phyloP scores from a whole-genome alignment of 2,797 vertebrate species.

The Brachyrhaphis roseni region DNA sequence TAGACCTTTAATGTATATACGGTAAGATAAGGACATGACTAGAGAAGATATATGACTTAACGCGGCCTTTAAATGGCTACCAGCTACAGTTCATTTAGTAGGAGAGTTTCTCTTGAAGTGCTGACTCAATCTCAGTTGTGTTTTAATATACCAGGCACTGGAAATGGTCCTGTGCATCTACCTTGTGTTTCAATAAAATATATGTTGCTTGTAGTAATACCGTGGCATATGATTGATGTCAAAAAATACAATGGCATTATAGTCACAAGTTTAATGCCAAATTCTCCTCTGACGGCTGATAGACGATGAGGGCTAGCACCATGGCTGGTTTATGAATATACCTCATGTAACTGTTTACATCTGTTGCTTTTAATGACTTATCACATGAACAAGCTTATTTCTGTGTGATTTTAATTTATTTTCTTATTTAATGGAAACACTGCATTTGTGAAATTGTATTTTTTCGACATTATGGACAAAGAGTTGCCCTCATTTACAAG shows the following conservation, averaged over 20 bases:
- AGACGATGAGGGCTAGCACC: no score
- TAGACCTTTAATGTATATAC: not conserved
- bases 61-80: not conserved
- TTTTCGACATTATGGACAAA: no score
- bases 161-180: not conserved
- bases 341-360: no score
- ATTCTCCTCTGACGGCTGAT: no score
- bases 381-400: no score
- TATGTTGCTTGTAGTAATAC: not conserved
- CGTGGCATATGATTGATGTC: not conserved
- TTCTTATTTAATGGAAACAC: no score
- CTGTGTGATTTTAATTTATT: no score
- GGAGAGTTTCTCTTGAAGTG: not conserved
- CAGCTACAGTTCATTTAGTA: not conserved
- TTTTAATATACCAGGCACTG: not conserved
- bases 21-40: not conserved
- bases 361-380: no score
- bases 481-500: no score
- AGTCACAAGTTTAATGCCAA: not conserved
- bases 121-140: not conserved
- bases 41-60: not conserved
- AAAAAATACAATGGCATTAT: not conserved
- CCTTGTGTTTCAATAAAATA: not conserved
- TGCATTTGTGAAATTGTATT: no score
- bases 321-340: no score